Conservation (phyloP, 1,140 invertebrate genomes). For the Rhopalosiphum maidis region DNA sequence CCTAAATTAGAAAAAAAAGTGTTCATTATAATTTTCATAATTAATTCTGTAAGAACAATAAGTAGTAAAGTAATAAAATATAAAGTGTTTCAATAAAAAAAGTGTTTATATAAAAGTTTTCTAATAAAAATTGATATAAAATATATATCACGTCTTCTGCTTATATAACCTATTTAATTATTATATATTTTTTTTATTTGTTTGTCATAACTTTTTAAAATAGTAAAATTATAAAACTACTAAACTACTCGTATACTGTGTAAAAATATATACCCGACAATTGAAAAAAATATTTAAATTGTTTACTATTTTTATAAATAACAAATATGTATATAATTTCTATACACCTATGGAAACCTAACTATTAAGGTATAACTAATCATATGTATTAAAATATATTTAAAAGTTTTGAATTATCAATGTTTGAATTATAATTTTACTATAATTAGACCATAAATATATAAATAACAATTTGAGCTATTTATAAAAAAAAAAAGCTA, state of each 20-base stretch:
- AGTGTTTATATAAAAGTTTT: not conserved
- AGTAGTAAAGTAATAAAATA: not conserved
- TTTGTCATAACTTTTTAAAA: not conserved
- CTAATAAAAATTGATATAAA: constrained; percentile 10
- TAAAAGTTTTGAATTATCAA: not conserved
- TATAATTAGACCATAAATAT: too few species aligned
- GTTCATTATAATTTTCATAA: constrained; percentile 8
- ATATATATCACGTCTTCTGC: not conserved
- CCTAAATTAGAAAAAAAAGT: not conserved
- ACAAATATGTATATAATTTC: not conserved
- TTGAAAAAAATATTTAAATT: not conserved
- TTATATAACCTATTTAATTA: not conserved
- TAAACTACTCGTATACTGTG: too few species aligned
- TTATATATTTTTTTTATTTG: not conserved
- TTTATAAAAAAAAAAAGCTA: too few species aligned
- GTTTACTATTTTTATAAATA: not conserved
- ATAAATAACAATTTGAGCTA: too few species aligned
- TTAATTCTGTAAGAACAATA: not conserved
- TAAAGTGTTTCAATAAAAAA: not conserved
- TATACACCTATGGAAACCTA: not conserved
- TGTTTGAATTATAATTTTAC: too few species aligned
- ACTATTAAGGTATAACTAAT: too few species aligned
- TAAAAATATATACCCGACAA: not conserved
- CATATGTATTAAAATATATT: not conserved
- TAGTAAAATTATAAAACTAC: not conserved